Evolutionary conservation across 2,113 vertebrate genomes (phyloP).

Genomic region (Bubo scandiacus): DNA sequence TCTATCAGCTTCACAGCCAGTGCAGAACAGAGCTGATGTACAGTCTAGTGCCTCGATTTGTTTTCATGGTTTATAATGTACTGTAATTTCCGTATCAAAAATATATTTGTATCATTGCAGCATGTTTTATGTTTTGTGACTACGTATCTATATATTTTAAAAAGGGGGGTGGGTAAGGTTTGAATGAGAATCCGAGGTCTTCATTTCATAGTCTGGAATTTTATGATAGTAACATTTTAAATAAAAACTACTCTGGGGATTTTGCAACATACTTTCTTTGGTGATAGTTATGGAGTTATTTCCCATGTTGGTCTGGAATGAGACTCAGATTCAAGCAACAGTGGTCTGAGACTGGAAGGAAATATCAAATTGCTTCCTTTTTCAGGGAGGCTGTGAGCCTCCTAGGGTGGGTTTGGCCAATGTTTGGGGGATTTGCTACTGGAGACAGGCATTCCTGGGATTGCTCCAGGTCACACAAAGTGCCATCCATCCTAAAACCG

Average conservation of each 20-base stretch:
- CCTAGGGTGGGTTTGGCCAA: neutral
- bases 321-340: neutral
- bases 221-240: constrained; percentile 61
- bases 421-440: neutral
- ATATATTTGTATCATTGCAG: constrained; percentile 71
- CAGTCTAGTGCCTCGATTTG: constrained; percentile 68
- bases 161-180: neutral
- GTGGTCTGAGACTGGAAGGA: neutral
- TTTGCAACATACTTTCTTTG: constrained; percentile 54
- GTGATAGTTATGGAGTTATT: neutral
- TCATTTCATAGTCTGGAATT: constrained; percentile 54
- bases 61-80: constrained; percentile 63
- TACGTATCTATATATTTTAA: constrained; percentile 44
- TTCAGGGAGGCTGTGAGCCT: neutral
- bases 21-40: constrained; percentile 66
- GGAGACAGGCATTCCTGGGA: neutral
- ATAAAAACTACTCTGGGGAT: constrained; percentile 57
- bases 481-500: rapidly evolving
- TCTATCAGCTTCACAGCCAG: constrained; percentile 42
- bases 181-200: constrained; percentile 9
- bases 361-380: neutral
- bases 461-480: neutral
- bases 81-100: constrained; percentile 66
- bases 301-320: neutral
- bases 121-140: constrained; percentile 71